Base-by-base conservation (phyloP, 1,140 invertebrate genomes). In the Rhynchophorus ferrugineus region DNA sequence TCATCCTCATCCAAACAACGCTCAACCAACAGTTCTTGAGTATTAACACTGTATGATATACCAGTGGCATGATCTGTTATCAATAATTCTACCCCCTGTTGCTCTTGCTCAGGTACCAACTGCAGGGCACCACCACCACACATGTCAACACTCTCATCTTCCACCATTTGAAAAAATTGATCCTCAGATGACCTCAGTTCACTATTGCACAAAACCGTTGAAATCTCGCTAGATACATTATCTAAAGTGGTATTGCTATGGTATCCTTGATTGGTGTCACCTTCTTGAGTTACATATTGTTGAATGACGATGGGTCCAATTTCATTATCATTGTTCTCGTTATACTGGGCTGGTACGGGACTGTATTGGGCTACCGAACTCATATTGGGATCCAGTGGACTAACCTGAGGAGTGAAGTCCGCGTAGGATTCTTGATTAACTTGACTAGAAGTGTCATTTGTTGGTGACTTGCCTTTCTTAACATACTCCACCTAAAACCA, bases 351-450 rank as follows among this genome's bases (percentile, higher is more conserved):
- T 29, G 42, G 11, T 18, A 76, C 73, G 1, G 76, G 75, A 14
- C 75, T 78, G 59, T 78, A 79, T 49, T 71, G 67, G 1, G 77
- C 75, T 7, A 75, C 68, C 8, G 76, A 78, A 59, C 75, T 75
- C 75, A 79, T 77, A 56, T 79, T 78, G 1, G 77, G 75, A 60
- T 80, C 77, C 51, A 78, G 64, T 3, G 76, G 74, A 58, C 74
- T 78, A 3, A 78, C 77, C 29, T 73, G 70, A 48, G 77, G 72
- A n/a, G 50, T 42, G 55, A 76, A 76, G 29, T 78, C 75, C 0
- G 71, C 71, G 17, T 71, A 66, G n/a, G 70, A 70, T 35, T 75
- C 72, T 69, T 46, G 73, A 68, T 72, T 18, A 16, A 43, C 19
- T 29, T 22, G 11, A 11, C 11, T 11, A 37, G 41, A 16, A 17